Percentiles rank a stretch among this genome's conserved stretches.
Conservation (phyloP, 1,140 invertebrate species). For the Camponotus pennsylvanicus region DNA sequence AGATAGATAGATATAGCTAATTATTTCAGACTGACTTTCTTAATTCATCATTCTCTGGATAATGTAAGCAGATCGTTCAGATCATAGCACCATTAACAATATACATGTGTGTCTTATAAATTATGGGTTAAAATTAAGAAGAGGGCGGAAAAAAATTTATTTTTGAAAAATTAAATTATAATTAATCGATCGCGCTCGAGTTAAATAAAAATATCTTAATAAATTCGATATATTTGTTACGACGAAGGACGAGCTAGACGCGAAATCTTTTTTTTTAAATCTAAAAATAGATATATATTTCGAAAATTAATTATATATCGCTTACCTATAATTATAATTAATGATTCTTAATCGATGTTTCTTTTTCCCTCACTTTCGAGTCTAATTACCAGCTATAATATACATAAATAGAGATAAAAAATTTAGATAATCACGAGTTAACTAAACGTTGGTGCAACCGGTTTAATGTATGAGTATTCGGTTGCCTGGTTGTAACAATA, state of each 20-base stretch:
- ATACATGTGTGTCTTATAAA: neutral
- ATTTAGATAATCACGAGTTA: neutral
- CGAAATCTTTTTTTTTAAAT: neutral
- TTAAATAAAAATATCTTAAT: neutral
- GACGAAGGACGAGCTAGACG: neutral
- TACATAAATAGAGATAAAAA: neutral
- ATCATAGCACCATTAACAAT: slow-evolving; percentile 5
- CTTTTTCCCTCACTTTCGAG: neutral
- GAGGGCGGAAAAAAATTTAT: neutral
- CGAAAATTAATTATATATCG: neutral
- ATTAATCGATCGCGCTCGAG: neutral
- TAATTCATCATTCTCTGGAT: slow-evolving; percentile 1
- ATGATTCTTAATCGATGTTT: neutral
- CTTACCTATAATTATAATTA: neutral
- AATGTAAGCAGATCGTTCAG: neutral
- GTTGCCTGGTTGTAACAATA: slow-evolving; percentile 25
- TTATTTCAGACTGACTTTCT: neutral
- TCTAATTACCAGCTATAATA: neutral
- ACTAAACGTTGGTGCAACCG: slow-evolving; percentile 29
- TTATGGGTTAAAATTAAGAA: neutral
- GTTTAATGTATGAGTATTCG: slow-evolving; percentile 2
- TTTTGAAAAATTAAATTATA: slow-evolving; percentile 14
- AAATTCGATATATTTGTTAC: neutral
- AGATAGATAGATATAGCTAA: neutral
- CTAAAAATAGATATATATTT: neutral